Percentiles rank a stretch among this genome's conserved stretches.
Conservation (phyloP, 2,888 invertebrate genomes). For the Helleia helle region DNA sequence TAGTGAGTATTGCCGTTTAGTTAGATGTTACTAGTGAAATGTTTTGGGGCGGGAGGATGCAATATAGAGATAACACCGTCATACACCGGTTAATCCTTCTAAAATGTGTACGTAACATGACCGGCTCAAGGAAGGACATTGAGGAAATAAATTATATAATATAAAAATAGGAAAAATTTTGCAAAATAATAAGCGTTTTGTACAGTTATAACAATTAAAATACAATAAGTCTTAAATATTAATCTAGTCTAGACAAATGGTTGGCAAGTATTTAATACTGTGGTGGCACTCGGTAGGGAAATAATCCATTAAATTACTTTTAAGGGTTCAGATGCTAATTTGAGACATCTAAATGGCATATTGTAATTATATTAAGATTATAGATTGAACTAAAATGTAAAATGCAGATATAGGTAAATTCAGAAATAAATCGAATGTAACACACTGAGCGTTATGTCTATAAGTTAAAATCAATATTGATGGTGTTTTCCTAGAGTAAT, state of each 20-base stretch:
- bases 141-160: constrained; percentile 23
- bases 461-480: too few relatives aligned
- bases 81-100: constrained; percentile 56
- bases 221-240: constrained; percentile 48
- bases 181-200: constrained; percentile 63
- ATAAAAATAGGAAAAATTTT: constrained; percentile 60
- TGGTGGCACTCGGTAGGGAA: constrained; percentile 37
- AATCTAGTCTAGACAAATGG: constrained; percentile 52
- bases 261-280: constrained; percentile 31
- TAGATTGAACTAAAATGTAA: too few relatives aligned
- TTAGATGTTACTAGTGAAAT: constrained; percentile 58
- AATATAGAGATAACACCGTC: constrained; percentile 36
- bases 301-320: too few relatives aligned
- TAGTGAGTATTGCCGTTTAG: constrained; percentile 66
- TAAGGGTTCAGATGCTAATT: too few relatives aligned
- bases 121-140: constrained; percentile 47
- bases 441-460: too few relatives aligned
- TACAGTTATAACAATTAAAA: constrained; percentile 62
- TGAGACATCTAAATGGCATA: too few relatives aligned
- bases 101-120: constrained; percentile 57
- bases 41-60: constrained; percentile 63
- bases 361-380: too few relatives aligned
- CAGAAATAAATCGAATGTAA: too few relatives aligned
- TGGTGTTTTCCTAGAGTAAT: too few relatives aligned
- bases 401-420: too few relatives aligned